Evolutionary conservation across 35 echinoderm and acorn worm species (phyloP).

Genomic region (Apostichopus parvimensis): DNA sequence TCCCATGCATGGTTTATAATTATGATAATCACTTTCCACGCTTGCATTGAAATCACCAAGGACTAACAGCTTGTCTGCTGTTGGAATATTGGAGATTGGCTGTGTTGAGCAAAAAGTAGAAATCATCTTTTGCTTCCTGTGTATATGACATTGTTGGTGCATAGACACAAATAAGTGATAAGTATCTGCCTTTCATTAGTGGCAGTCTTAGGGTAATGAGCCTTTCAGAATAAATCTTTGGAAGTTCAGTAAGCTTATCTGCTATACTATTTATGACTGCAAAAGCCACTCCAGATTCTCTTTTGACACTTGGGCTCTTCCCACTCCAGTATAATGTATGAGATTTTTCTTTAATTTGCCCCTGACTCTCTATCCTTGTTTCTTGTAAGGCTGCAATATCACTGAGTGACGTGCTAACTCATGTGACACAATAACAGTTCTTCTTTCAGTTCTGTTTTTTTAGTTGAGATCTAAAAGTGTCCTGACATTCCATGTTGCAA

Average conservation of each 20-base stretch:
- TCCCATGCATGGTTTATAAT: neutral
- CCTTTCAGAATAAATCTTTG: neutral
- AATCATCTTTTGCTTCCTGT: constrained; percentile 49
- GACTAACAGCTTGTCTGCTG: constrained; percentile 21
- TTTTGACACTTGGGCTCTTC: neutral
- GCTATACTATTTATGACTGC: constrained; percentile 29
- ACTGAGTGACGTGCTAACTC: constrained; percentile 38
- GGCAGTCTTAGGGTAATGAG: neutral
- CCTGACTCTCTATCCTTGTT: constrained; percentile 48
- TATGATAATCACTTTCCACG: constrained; percentile 5
- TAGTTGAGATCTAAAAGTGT: too few relatives aligned
- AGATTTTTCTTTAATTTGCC: constrained; percentile 42
- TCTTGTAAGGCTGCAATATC: constrained; percentile 70
- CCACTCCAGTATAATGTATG: constrained; percentile 52
- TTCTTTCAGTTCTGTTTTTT: too few relatives aligned
- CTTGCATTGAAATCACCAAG: constrained; percentile 48
- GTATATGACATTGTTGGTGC: constrained; percentile 46
- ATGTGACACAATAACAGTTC: neutral
- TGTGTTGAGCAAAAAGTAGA: neutral
- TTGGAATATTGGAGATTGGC: neutral
- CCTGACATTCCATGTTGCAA: constrained; percentile 58
- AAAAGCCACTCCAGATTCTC: constrained; percentile 50
- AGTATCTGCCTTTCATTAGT: neutral
- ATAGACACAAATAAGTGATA: constrained; percentile 40
- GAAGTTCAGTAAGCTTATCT: constrained; percentile 20